Evolutionary conservation across 2,797 vertebrate species (phyloP).

Genomic region (Aphelocoma californica): DNA sequence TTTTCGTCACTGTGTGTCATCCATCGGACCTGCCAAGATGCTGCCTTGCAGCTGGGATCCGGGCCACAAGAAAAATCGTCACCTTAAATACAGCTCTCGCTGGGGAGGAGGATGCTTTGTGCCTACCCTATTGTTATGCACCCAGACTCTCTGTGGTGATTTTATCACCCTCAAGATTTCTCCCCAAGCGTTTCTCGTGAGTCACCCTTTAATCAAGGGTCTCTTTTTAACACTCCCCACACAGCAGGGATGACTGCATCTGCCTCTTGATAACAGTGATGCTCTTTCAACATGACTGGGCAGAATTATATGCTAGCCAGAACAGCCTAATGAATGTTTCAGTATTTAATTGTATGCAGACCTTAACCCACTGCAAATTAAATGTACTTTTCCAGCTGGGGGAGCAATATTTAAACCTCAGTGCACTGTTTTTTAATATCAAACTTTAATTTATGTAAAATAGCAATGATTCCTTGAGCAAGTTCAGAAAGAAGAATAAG

Average conservation of each 20-base stretch:
- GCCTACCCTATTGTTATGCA: not conserved
- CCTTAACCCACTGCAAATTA: not conserved
- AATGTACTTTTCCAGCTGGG: not conserved
- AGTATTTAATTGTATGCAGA: not conserved
- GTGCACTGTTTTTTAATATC: not conserved
- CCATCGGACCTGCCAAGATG: not conserved
- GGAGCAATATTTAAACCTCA: not conserved
- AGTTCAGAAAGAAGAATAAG: not conserved
- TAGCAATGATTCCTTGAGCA: not conserved
- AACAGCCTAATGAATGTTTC: conserved; percentile 16
- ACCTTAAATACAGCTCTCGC: not conserved
- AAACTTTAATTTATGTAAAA: not conserved
- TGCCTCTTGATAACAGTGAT: not conserved
- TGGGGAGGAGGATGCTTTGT: not conserved
- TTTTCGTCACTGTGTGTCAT: not conserved
- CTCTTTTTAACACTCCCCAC: not conserved
- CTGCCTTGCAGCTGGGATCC: not conserved
- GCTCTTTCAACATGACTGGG: conserved; percentile 3
- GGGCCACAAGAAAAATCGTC: not conserved
- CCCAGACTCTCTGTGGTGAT: not conserved
- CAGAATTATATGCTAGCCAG: conserved; percentile 4
- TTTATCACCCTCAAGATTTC: not conserved
- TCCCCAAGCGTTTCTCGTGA: not conserved
- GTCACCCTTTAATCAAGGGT: conserved; percentile 11
- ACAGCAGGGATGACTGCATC: not conserved